Evolutionary conservation across 53 echinoderm and acorn worm species (phyloP), one percentile per base, ranked within the genome.

Genomic region (Apostichopus leukothele): DNA sequence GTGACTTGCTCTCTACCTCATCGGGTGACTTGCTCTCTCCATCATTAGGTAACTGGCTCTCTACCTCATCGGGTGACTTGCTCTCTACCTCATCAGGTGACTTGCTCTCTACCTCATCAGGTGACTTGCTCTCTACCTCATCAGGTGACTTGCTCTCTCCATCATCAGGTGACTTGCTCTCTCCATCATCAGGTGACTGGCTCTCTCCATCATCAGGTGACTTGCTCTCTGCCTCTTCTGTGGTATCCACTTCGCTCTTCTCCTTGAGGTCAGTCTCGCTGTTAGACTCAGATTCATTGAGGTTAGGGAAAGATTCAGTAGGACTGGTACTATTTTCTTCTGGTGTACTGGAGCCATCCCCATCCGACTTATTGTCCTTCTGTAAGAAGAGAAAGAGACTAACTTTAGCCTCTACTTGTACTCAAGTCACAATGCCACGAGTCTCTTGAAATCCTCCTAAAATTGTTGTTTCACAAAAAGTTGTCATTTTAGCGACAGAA

Each of bases 1-100:
- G 83, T 79, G 75, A 63, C 13, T 76, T 76, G 22, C 75, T 84
- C 76, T 67, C 75, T 59, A n/a, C 91, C 23, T 50, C 61, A 59
- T 60, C 78, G 27, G 51, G 50, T 51, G 74, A 83, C 80, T 83
- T 52, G 12, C 50, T 55, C 16, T 59, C 73, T 50, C 51, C 89
- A 7, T 83, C 89, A 10, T 79, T 53, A 53, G 71, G 50, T 61
- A 18, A 66, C 7, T 21, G 16, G 1, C 12, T 7, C 16, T 80
- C 68, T 26, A 52, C 88, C 0, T 3, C 39, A 39, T 39, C 39
- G 3, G 39, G 39, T 39, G 39, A 39, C 39, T 39, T 2, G 39
- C 39, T 39, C 39, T 39, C 39, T 39, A 39, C 39, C 77, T 91
- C 83, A 51, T 75, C 76, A 3, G n/a, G 53, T 50, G 73, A 73